Evolutionary conservation across 2,113 vertebrate genomes (phyloP), one percentile per base, ranked within the genome.

Genomic region (Anguilla japonica): DNA sequence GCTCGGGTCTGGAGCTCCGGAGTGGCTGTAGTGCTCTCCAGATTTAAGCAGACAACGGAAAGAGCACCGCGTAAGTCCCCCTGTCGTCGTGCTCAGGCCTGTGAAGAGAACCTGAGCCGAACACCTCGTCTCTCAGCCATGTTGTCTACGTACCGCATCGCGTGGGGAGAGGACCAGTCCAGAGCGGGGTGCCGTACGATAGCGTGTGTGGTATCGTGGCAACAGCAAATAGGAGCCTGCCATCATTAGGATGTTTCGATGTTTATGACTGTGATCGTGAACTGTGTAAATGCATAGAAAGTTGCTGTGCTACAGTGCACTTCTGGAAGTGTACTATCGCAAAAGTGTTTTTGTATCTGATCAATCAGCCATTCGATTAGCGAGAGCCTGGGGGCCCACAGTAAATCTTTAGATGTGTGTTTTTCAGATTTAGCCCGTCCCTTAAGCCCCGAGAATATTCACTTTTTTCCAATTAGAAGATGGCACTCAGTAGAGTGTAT

Each of bases 1-100:
- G 18, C 60, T 67, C 60, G 22, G 60, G 18, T 26, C 20, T 8
- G 22, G 60, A 20, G 60, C 18, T 67, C 60, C 53, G 90, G 87
- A 89, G 89, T 88, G 87, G 87, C 90, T 92, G 90, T 93, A 93
- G 92, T 90, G 89, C 92, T 92, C 93, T 95, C 93, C 87, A 94
- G 93, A 93, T 91, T 93, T 93, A 90, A 92, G 91, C 91, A 83
- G 86, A 92, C 91, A 93, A 94, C 92, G 89, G 90, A 89, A 93
- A 89, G 88, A 92, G 89, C 85, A 87, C 82, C 85, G 60, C 89
- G 81, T 87, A 89, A 85, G 90, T 91, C 15, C 57, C 91, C 88
- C 85, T 87, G 91, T 94, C 89, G 91, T 91, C 92, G 85, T 91
- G 90, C 90, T 90, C 89, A 88, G 91, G 91, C 89, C 86, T 89